Base-by-base conservation (phyloP, 2,797 vertebrate genomes). In the Syndactyla subalaris region DNA sequence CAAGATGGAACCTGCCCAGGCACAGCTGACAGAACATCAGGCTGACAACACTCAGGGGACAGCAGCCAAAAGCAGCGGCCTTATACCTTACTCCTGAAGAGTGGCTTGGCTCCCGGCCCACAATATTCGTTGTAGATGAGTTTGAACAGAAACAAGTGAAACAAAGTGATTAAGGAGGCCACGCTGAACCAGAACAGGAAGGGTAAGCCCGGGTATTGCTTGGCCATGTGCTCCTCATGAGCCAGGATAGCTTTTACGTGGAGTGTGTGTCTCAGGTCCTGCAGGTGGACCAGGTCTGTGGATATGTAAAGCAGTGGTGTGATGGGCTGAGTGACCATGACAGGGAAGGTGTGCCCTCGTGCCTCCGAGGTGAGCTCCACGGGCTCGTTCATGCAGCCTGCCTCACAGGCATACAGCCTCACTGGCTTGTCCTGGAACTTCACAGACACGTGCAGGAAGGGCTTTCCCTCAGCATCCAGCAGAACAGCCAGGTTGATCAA, bases 61-160 rank as follows among this genome's bases (percentile, higher is more conserved):
- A 96, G 96, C 82, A 97, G 94, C 62, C 73, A 61, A 51, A 73
- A 78, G 71, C 92, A 43, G 92, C 66, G 96, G 95, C 88, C 93
- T 98, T 98, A 99, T 98, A 99, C 99, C 98, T 99, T 99, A 97
- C 99, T 99, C 97, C 99, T 98, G 98, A 99, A 99, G 97, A 99
- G 98, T 0, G 99, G 99, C 98, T 99, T 99, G 81, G 99, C 99
- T 13, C 99, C 99, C 0, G 99, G 99, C 84, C 99, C 99, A 12
- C 99, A 99, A 96, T 99, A 99, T 96, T 99, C 99, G 0, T 99
- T 99, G 98, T 99, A 99, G 97, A 99, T 99, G 94, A 99, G 99
- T 97, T 99, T 99, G 98, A 99, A 99, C 95, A 99, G 98, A 98
- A 99, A 99, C 51, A 99, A 98, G 96, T 99, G 99, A 98, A 99